Evolutionary conservation across 2,888 invertebrate species (phyloP).

Genomic region (Ernsta delagoae): DNA sequence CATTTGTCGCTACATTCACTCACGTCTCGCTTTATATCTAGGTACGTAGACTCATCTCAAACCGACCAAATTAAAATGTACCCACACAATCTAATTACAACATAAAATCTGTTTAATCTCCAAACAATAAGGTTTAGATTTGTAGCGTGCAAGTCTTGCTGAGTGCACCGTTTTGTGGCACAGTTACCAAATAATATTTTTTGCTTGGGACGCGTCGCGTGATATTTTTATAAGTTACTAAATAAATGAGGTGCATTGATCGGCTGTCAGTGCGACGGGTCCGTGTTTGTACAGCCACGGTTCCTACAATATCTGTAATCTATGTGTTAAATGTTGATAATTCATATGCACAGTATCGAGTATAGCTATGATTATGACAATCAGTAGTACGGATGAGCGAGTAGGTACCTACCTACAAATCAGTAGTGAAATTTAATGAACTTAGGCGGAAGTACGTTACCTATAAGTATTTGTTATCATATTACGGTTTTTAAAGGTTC

Average conservation of each 20-base stretch:
- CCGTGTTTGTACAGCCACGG: no score
- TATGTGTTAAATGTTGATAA: no score
- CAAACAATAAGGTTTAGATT: constrained; percentile 50
- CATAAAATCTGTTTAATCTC: constrained; percentile 9
- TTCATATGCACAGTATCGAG: no score
- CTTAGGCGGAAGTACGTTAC: no score
- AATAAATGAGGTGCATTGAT: constrained; percentile 81
- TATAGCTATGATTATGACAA: no score
- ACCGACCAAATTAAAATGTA: constrained; percentile 1
- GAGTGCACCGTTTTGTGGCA: constrained; percentile 40
- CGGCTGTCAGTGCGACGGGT: constrained; percentile 72
- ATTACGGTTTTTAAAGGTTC: no score
- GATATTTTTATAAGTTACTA: constrained; percentile 78
- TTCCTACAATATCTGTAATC: no score
- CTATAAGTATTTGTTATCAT: no score
- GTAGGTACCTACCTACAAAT: background rate
- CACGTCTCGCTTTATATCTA: constrained; percentile 45
- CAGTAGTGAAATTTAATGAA: no score
- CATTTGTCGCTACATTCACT: constrained; percentile 46
- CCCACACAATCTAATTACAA: background rate
- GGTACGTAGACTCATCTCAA: background rate
- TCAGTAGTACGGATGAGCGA: no score
- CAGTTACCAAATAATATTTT: constrained; percentile 41
- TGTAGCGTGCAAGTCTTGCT: background rate
- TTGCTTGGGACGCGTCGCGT: constrained; percentile 48